Conservation (phyloP, 2,797 vertebrate genomes). For the Paedocypris micromegethes region DNA sequence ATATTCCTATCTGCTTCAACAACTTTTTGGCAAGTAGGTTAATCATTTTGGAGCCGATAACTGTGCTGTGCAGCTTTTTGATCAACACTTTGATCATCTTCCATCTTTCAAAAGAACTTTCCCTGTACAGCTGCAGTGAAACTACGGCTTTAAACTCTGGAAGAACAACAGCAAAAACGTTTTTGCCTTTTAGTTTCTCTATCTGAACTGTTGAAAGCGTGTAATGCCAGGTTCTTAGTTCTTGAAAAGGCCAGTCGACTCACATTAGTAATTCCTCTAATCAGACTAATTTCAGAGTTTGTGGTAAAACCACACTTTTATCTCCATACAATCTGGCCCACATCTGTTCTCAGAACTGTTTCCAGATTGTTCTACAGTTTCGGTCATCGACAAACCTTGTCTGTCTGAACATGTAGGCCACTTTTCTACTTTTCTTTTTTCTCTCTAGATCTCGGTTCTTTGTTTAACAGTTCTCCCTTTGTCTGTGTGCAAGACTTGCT, state of each 20-base stretch:
- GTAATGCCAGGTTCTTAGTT: conserved; percentile 26
- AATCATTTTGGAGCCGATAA: too few species aligned
- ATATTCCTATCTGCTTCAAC: too few species aligned
- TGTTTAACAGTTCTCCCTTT: conserved; percentile 11
- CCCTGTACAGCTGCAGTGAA: too few species aligned
- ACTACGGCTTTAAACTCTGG: too few species aligned
- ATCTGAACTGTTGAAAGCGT: conserved; percentile 16
- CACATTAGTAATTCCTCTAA: conserved; percentile 29
- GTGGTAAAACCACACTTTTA: conserved; percentile 15
- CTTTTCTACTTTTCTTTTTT: conserved; percentile 8
- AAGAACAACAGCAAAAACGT: too few species aligned
- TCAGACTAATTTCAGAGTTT: conserved; percentile 18
- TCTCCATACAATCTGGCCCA: conserved; percentile 19
- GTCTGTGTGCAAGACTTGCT: not conserved
- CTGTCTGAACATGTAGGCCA: conserved; percentile 8
- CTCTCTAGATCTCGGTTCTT: not conserved
- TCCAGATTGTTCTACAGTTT: not conserved
- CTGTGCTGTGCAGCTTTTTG: too few species aligned
- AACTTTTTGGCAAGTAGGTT: too few species aligned
- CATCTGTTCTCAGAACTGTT: conserved; percentile 15
- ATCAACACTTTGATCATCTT: too few species aligned
- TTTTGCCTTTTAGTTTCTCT: conserved; percentile 9
- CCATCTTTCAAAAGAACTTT: too few species aligned
- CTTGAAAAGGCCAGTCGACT: conserved; percentile 38
- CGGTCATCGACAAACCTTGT: not conserved